Conservation (phyloP, 2,888 invertebrate species). For the Dasysyrphus tricinctus region DNA sequence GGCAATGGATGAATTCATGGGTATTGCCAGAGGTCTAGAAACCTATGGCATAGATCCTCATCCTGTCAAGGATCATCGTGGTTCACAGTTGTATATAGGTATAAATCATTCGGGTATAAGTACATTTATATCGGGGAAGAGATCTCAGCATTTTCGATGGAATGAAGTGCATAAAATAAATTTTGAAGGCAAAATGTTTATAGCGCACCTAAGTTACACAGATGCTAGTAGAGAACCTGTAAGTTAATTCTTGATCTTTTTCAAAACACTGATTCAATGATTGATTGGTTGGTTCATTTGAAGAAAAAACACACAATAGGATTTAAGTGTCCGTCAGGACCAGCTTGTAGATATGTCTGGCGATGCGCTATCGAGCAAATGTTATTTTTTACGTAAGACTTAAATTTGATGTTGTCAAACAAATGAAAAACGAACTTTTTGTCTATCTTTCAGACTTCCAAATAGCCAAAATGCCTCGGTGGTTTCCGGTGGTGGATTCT, state of each 20-base stretch:
- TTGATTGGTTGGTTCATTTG: conserved; percentile 7
- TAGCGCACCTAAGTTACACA: conserved; percentile 95
- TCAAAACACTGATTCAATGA: background rate
- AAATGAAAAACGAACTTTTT: background rate
- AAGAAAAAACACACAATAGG: conserved; percentile 97
- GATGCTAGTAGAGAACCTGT: conserved; percentile 88
- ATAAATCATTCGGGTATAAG: conserved; percentile 97
- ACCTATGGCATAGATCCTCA: conserved; percentile 99
- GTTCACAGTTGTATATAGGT: conserved; percentile 95
- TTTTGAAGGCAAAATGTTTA: conserved; percentile 99
- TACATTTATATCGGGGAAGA: conserved; percentile 96
- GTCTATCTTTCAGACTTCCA: conserved; percentile 87
- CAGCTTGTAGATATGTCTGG: conserved; percentile 98
- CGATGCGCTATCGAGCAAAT: conserved; percentile 98
- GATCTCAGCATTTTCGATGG: conserved; percentile 98
- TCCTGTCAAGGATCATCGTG: conserved; percentile 98
- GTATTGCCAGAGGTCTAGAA: conserved; percentile 95
- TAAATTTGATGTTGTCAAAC: background rate
- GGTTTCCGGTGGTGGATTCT: conserved; percentile 94
- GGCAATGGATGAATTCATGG: conserved; percentile 95
- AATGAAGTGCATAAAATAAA: conserved; percentile 97
- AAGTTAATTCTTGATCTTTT: conserved; percentile 64
- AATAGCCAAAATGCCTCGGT: conserved; percentile 94
- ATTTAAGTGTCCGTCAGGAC: conserved; percentile 96
- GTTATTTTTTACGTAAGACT: conserved; percentile 97